Evolutionary conservation across 2,113 vertebrate species (phyloP).

Genomic region (Lepus europaeus): DNA sequence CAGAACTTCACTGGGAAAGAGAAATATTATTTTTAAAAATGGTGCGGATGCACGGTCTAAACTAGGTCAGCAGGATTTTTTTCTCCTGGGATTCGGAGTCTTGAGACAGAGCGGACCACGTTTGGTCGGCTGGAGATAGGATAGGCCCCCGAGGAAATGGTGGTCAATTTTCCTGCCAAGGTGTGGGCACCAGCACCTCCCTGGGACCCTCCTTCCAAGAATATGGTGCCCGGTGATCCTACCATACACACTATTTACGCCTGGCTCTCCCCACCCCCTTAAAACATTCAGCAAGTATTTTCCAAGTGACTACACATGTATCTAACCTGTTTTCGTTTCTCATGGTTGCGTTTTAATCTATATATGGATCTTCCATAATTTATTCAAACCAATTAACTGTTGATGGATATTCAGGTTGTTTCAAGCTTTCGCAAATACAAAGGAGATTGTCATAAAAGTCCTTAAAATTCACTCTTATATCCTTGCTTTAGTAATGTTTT

Average conservation of each 20-base stretch:
- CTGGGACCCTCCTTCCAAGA: neutral
- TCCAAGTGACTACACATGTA: neutral
- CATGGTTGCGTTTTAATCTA: slow-evolving; percentile 5
- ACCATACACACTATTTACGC: neutral
- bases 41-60: neutral
- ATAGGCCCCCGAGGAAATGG: neutral
- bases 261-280: neutral
- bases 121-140: neutral
- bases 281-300: neutral
- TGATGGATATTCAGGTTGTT: neutral
- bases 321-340: neutral
- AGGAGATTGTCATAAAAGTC: neutral
- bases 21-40: neutral
- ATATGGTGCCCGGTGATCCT: neutral
- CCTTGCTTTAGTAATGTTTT: neutral
- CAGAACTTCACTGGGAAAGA: neutral
- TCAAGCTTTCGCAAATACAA: slow-evolving; percentile 20
- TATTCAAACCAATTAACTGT: neutral
- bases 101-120: neutral
- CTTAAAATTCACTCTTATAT: neutral
- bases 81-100: neutral
- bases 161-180: neutral
- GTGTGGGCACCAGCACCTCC: too few species aligned
- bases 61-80: neutral
- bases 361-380: neutral